Evolutionary conservation across 2,113 vertebrate species (phyloP).

Genomic region (Odobenus rosmarus): DNA sequence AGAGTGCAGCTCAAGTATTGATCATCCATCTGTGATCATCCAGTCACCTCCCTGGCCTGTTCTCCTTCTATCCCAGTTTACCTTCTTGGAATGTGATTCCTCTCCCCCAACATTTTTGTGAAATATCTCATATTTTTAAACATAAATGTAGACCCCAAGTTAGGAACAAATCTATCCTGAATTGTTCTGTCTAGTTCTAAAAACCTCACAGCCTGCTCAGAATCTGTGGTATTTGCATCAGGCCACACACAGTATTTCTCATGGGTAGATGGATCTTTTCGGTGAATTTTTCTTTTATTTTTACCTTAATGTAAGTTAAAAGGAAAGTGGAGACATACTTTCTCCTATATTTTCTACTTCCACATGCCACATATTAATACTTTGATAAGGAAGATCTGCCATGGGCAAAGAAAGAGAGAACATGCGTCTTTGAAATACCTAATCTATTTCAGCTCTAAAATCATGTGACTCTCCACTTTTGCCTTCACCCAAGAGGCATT

Average conservation of each 20-base stretch:
- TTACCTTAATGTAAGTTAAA: not conserved
- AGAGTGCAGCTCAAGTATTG: not conserved
- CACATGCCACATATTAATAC: not conserved
- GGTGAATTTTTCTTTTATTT: not conserved
- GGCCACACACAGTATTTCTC: not conserved
- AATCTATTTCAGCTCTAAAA: not conserved
- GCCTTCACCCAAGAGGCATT: not conserved
- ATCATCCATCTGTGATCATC: not conserved
- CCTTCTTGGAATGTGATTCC: not conserved
- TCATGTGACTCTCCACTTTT: not conserved
- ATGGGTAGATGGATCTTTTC: not conserved
- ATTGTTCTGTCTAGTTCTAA: not conserved
- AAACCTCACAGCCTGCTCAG: not conserved
- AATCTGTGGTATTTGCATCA: not conserved
- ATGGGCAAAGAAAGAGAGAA: not conserved
- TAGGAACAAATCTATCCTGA: not conserved
- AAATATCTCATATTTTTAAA: not conserved
- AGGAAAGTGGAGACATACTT: not conserved
- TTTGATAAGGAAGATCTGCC: not conserved
- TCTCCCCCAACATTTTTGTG: not conserved
- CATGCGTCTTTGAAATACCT: not conserved
- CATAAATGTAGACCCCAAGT: not conserved
- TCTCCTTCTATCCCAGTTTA: not conserved
- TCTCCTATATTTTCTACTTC: not conserved
- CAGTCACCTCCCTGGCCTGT: not conserved